Base-by-base conservation (phyloP, 53 echinoderm and acorn worm genomes). In the Actinopyga echinites region DNA sequence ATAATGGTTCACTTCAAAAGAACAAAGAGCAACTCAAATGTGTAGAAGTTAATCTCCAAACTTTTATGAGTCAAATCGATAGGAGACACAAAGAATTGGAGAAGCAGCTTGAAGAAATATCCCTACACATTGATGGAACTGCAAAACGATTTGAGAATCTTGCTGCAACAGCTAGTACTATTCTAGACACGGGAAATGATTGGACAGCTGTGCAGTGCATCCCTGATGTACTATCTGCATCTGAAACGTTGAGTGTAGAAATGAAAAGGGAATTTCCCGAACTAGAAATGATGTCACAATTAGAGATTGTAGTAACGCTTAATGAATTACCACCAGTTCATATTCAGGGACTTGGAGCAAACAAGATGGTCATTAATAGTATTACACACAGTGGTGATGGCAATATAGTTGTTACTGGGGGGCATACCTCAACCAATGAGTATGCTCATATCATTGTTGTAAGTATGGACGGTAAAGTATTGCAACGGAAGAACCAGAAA, bases 181-280 rank as follows among this genome's bases (percentile, higher is more conserved):
- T 67, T 67, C 67, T 67, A 32, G 37, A 34, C 3, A 36, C 67
- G 8, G 38, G 38, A 36, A 38, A 67, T 34, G 67, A 67, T 12
- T 67, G 67, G 67, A 67, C 67, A 67, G 34, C 34, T 8, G 67
- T 34, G 9, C 67, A 34, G 67, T 67, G 67, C 32, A 67, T 67
- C 19, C 67, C 67, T 35, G 67, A 67, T 34, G 32, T 67, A 28
- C 34, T 31, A 12, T 37, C 37, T 37, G 37, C 37, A 6, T 37
- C 37, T 37, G 4, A 37, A 6, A 3, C 37, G 3, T 3, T 37
- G 6, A 37, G 37, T 37, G 37, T 37, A 6, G 37, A 37, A 35
- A 67, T 67, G 67, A 67, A 34, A 34, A 67, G 38, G 35, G 38
- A 67, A 67, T 67, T 67, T 35, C 67, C 67, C 34, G 20, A 67